Evolutionary conservation across 1,140 invertebrate species (phyloP).

Genomic region (Microplitis demolitor): DNA sequence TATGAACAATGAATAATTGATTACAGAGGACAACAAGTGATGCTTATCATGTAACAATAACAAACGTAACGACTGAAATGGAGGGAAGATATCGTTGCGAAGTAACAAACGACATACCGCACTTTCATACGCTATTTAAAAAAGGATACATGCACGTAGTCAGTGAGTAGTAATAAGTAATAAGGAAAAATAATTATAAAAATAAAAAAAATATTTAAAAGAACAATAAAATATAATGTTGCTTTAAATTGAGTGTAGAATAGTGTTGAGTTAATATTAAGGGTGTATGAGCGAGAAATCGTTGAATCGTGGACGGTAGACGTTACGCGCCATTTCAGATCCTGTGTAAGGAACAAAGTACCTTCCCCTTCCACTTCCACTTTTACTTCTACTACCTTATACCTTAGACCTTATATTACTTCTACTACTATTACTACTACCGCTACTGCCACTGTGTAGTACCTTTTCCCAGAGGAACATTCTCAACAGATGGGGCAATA

Average conservation of each 20-base stretch:
- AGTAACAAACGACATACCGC: constrained; percentile 73
- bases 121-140: constrained; percentile 70
- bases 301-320: background rate
- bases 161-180: constrained; percentile 63
- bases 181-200: too few relatives aligned
- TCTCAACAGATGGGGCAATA: constrained; percentile 24
- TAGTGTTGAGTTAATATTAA: too few relatives aligned
- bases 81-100: constrained; percentile 76
- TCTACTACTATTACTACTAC: too few relatives aligned
- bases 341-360: background rate
- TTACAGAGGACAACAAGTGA: constrained; percentile 49
- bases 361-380: background rate
- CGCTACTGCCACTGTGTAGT: background rate
- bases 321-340: background rate
- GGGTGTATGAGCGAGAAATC: background rate
- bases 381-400: background rate
- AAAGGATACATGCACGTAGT: constrained; percentile 73
- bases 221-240: too few relatives aligned
- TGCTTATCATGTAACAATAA: constrained; percentile 68
- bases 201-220: too few relatives aligned
- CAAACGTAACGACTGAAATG: constrained; percentile 69
- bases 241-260: too few relatives aligned
- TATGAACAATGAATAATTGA: background rate
- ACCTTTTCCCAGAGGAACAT: constrained; percentile 11
- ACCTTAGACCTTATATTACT: background rate